Evolutionary conservation across 35 echinoderm and acorn worm genomes (phyloP).

Genomic region (Amphiura filiformis): DNA sequence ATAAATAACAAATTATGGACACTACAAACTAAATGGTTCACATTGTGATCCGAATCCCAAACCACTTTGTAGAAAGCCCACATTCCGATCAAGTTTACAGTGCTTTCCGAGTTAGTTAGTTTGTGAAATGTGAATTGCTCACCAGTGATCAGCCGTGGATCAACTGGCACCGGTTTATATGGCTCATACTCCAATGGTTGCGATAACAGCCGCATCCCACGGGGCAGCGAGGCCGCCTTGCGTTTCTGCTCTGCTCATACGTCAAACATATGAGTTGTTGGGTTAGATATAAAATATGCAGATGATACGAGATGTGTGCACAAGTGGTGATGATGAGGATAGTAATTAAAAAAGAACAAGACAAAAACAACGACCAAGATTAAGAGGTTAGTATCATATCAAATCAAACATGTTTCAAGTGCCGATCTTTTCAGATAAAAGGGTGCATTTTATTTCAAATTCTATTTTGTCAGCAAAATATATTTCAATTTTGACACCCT

Average conservation of each 20-base stretch:
- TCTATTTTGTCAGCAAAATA: no score
- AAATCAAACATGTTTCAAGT: no score
- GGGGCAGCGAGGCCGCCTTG: background rate
- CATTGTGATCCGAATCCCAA: no score
- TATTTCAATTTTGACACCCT: no score
- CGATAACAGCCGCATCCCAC: background rate
- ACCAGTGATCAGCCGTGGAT: background rate
- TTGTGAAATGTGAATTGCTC: background rate
- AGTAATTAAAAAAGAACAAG: background rate
- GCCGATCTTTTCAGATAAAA: no score
- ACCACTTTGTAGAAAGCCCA: no score
- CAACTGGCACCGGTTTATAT: background rate
- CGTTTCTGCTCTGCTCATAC: background rate
- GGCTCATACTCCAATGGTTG: background rate
- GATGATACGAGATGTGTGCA: background rate
- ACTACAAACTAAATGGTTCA: background rate
- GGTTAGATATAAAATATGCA: background rate
- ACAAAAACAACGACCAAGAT: background rate
- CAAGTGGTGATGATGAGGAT: background rate
- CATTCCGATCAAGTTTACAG: no score
- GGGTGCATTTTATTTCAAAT: no score
- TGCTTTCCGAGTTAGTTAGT: background rate
- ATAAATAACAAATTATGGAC: background rate
- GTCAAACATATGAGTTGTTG: background rate
- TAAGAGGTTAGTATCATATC: background rate